phyloP scores from a whole-genome alignment of 2,888 invertebrate species.

The Conus canariensis region DNA sequence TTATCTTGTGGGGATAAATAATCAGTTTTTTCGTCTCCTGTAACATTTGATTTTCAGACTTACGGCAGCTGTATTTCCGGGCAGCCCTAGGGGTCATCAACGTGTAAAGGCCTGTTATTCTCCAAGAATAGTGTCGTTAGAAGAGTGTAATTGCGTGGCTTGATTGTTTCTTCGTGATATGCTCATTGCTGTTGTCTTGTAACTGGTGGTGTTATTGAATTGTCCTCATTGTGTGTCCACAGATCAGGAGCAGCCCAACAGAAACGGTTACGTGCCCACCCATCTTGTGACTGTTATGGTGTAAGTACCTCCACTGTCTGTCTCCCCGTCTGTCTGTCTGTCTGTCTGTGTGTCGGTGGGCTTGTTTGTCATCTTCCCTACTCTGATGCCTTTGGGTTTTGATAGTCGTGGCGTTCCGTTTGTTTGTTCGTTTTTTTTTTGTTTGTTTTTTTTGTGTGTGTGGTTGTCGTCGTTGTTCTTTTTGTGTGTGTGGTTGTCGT shows the following conservation, averaged over 20 bases:
- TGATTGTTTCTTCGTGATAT: too few relatives aligned
- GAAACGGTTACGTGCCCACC: conserved; percentile 54
- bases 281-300: conserved; percentile 52
- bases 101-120: too few relatives aligned
- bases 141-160: too few relatives aligned
- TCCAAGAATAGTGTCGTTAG: too few relatives aligned
- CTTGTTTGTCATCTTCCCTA: not conserved
- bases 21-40: too few relatives aligned
- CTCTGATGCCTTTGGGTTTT: not conserved
- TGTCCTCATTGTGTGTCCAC: not conserved
- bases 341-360: not conserved
- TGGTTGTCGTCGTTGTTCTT: not conserved
- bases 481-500: not conserved
- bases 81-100: too few relatives aligned
- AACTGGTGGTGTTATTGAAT: not conserved
- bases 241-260: not conserved
- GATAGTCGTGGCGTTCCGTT: not conserved
- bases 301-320: not conserved
- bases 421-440: not conserved
- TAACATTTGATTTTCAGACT: too few relatives aligned
- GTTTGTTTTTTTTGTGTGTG: not conserved
- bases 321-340: not conserved
- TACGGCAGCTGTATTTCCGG: too few relatives aligned
- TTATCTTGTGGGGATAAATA: too few relatives aligned
- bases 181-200: too few relatives aligned